Evolutionary conservation across 2,888 invertebrate genomes (phyloP), one percentile per base, ranked within the genome.

Genomic region (Drosophila peninsularis): DNA sequence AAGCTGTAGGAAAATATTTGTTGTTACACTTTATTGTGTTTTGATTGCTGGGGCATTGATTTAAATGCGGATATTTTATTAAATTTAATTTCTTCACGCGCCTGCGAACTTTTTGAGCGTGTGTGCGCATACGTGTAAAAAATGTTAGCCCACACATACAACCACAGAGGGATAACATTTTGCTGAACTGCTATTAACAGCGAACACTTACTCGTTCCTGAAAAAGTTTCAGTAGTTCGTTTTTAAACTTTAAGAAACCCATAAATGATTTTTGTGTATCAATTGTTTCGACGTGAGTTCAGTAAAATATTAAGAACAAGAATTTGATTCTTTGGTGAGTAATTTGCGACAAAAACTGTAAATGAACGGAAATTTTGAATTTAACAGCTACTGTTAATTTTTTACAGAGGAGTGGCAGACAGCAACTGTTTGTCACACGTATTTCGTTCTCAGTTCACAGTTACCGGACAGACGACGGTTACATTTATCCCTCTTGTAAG

Each of bases 11-110:
- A 45, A 66, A 68, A 67, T 78, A 57, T 73, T 62, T 78, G 61
- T 65, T 69, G 69, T 53, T 81, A 63, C 78, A 83, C 80, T 89
- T 90, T 78, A 62, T 75, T 69, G 74, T 77, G 72, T 83, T 83
- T 86, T 58, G 49, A 58, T 68, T 69, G 69, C 65, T 72, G 83
- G 72, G 66, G 78, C 79, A 85, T 78, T 54, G 64, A 62, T 68
- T 82, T 81, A 76, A 88, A 80, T 79, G 75, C 77, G 69, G 54
- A 75, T 76, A 72, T 64, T 69, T 39, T 13, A 64, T 70, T 80
- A 70, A 71, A 74, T 75, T 85, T 75, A 70, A 76, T 80, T 76
- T 80, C 75, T 79, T 89, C 90, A 90, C 90, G 90, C 90, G 90
- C 88, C 88, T 90, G 90, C 90, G 88, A 91, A 64, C 67, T 63